Percentiles rank a stretch among this genome's conserved stretches.
phyloP scores from a whole-genome alignment of 2,797 vertebrate genomes.

The Monodelphis domestica region DNA sequence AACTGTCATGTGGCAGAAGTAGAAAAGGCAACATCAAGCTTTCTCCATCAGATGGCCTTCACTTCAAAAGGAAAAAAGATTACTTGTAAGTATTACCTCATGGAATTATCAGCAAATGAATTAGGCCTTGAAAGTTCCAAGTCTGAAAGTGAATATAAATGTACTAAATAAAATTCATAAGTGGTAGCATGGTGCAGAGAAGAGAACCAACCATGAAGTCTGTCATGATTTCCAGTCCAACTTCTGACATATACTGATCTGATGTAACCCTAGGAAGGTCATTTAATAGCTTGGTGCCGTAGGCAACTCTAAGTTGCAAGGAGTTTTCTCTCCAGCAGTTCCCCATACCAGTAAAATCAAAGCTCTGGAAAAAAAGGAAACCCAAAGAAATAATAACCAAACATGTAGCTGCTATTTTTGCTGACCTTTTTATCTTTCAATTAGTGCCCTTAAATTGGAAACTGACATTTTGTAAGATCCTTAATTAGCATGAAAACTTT shows the following conservation, averaged over 20 bases:
- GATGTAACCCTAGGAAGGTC: rapidly evolving
- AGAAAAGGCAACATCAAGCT: not conserved
- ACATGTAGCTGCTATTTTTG: slow-evolving; percentile 25
- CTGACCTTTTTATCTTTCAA: not conserved
- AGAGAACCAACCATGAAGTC: not conserved
- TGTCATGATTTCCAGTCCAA: not conserved
- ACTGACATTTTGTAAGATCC: slow-evolving; percentile 26
- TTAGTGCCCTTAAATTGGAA: not conserved
- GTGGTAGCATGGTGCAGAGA: not conserved
- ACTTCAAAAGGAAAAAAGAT: not conserved
- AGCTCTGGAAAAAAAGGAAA: not conserved
- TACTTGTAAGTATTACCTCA: slow-evolving; percentile 11
- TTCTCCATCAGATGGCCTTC: not conserved
- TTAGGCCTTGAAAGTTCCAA: slow-evolving; percentile 14
- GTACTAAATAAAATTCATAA: not conserved
- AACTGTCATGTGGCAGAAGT: not conserved
- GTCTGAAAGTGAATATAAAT: not conserved
- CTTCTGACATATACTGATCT: not conserved
- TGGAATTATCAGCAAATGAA: slow-evolving; percentile 18
- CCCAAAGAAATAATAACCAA: slow-evolving; percentile 20
- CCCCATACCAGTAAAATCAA: not conserved
- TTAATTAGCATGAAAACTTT: not conserved
- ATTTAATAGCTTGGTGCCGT: not conserved
- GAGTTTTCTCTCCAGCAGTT: not conserved
- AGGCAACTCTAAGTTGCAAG: not conserved